phyloP scores from a whole-genome alignment of 2,888 invertebrate species.

The Morpho achilles region DNA sequence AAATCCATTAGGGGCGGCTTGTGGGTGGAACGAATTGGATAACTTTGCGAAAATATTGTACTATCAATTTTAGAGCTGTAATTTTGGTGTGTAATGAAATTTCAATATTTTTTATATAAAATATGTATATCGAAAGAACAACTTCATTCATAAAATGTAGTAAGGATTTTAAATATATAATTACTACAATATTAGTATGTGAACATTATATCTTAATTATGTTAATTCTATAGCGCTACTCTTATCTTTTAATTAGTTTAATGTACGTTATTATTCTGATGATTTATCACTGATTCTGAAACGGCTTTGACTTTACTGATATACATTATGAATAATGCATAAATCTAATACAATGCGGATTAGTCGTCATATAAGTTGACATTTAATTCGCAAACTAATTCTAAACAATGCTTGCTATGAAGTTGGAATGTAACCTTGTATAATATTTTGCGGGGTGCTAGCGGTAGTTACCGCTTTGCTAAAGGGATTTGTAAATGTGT shows the following conservation, averaged over 20 bases:
- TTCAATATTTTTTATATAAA: no score
- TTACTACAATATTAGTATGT: no score
- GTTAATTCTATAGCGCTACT: no score
- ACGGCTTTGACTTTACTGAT: slow-evolving; percentile 13
- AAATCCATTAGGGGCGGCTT: slow-evolving; percentile 9
- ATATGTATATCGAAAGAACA: no score
- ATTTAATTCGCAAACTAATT: slow-evolving; percentile 16
- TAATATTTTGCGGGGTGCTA: slow-evolving; percentile 2
- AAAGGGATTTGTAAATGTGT: slow-evolving; percentile 19
- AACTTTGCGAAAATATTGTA: background rate
- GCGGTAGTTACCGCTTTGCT: slow-evolving; percentile 15
- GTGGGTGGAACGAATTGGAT: slow-evolving; percentile 5
- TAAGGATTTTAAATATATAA: no score
- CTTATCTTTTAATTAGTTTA: no score
- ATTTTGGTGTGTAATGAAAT: no score
- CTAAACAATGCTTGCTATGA: slow-evolving; percentile 24
- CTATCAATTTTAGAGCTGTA: no score
- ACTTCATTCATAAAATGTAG: no score
- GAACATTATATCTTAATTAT: no score
- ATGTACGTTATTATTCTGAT: no score
- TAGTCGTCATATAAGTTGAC: background rate
- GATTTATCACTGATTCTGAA: slow-evolving; percentile 2
- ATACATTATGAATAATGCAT: background rate
- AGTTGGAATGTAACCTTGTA: slow-evolving; percentile 3
- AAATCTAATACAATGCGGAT: background rate